Percentiles rank a stretch among this genome's conserved stretches.
Conservation (phyloP, 2,113 vertebrate species). For the Passer montanus region DNA sequence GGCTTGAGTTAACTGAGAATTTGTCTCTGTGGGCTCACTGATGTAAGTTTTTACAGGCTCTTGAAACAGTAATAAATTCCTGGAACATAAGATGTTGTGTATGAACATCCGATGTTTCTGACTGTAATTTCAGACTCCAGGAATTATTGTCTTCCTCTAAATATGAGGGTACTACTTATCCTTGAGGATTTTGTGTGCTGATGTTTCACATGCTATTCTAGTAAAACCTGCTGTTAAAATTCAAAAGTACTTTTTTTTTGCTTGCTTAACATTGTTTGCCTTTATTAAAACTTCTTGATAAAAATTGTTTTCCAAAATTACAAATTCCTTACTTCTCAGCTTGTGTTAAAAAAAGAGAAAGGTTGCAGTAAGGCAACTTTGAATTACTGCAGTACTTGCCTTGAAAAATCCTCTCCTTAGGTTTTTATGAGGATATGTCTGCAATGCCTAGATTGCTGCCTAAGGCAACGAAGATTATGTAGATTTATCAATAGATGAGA, state of each 20-base stretch:
- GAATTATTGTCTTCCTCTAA: not conserved
- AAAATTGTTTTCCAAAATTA: not conserved
- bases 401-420: not conserved
- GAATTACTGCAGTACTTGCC: not conserved
- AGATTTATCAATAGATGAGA: conserved; percentile 27
- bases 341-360: not conserved
- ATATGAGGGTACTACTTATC: not conserved
- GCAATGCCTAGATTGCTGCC: conserved; percentile 14
- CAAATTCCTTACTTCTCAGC: not conserved
- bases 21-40: not conserved
- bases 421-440: conserved; percentile 5
- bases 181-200: not conserved
- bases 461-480: conserved; percentile 29
- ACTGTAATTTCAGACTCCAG: not conserved
- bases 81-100: not conserved
- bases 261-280: not conserved
- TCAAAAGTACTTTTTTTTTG: not conserved
- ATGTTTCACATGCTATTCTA: not conserved
- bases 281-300: not conserved
- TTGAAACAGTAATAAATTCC: conserved; percentile 7
- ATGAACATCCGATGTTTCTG: not conserved
- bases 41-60: not conserved
- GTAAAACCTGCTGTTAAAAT: not conserved
- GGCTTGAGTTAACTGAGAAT: not conserved
- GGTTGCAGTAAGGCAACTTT: not conserved